Evolutionary conservation across 1,140 invertebrate species (phyloP), one percentile per base, ranked within the genome.

Genomic region (Kradibia gibbosae): DNA sequence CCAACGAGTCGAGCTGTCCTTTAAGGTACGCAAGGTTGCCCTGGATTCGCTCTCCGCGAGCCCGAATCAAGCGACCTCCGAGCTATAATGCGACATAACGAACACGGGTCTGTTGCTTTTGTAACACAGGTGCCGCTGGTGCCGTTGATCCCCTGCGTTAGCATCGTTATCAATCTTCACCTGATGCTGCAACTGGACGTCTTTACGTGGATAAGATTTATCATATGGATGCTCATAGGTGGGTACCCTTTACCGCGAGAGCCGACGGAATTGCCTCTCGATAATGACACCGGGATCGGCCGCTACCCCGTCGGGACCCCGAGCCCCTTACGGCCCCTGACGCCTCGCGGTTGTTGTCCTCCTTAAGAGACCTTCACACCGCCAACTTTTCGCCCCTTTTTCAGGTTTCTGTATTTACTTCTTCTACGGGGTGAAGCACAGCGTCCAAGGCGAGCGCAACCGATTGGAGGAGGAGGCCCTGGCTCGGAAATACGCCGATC

Each of bases 181-280:
- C 92, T 98, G 39, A 98, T 98, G 96, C 92, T 97, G 84, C 96
- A 97, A 90, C 91, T 98, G 77, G 94, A 96, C 86, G 87, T 92
- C 42, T 92, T 94, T 83, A 98, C 97, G 2, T 98, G 97, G 97
- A 93, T 97, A 67, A 93, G 96, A 86, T 96, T 98, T 88, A 92
- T 91, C 28, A 92, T 96, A 48, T 98, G 97, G 96, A 93, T 98
- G 87, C 85, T 92, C n/a, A 91, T 96, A 50, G 95, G 95, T 92
- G 84, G 91, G 89, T n/a, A n/a, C n/a, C n/a, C n/a, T n/a, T n/a
- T n/a, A n/a, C n/a, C n/a, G n/a, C n/a, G n/a, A n/a, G n/a, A n/a
- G n/a, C n/a, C n/a, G n/a, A n/a, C n/a, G n/a, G n/a, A n/a, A n/a
- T n/a, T n/a, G n/a, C n/a, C n/a, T n/a, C n/a, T n/a, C n/a, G n/a